Base-by-base conservation (phyloP, 2,888 invertebrate species). In the Empis stercorea region DNA sequence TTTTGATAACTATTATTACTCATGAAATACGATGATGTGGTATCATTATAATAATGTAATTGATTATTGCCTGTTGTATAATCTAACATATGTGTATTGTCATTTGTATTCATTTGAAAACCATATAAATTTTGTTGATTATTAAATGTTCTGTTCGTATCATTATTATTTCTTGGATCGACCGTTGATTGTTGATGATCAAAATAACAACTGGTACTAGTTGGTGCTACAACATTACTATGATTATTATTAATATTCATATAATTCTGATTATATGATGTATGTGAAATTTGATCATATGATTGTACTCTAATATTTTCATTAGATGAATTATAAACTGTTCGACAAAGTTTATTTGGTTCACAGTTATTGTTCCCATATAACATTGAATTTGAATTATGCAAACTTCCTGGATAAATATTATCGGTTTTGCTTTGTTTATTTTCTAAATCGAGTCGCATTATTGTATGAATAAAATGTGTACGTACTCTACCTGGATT, bases 391-490 rank as follows among this genome's bases (percentile, higher is more conserved):
- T 27, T 27, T 40, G 40, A 14, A 40, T 20, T 23, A 17, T 16
- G 38, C 14, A 4, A 27, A 30, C n/a, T 47, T 43, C 17, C 40
- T 20, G 47, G 10, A 50, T 30, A 15, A n/a, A 38, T 55, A 34
- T 30, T 54, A 44, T 47, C 53, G 38, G 38, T 61, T 58, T 52
- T 61, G 56, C 83, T 81, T 56, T 84, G 82, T 66, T 87, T 87
- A 71, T 85, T 89, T 68, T 92, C 92, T 58, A 92, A 71, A 54
- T 91, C 87, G 54, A 94, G 67, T 52, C 94, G 79, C 94, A 95
- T 94, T 45, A 96, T 75, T 0, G 96, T 97, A 63, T 95, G 94
- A 59, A 96, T 92, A 63, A 94, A 96, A 71, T 97, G 97, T 14
- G 94, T 94, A 53, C 94, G 79, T 7, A 97, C 96, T 54, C 96